These are phyloP conservation scores for Caenorhabditis tropicalis DNA, from an alignment of 1,140 invertebrate species.

Conservation along the genomic window DNA sequence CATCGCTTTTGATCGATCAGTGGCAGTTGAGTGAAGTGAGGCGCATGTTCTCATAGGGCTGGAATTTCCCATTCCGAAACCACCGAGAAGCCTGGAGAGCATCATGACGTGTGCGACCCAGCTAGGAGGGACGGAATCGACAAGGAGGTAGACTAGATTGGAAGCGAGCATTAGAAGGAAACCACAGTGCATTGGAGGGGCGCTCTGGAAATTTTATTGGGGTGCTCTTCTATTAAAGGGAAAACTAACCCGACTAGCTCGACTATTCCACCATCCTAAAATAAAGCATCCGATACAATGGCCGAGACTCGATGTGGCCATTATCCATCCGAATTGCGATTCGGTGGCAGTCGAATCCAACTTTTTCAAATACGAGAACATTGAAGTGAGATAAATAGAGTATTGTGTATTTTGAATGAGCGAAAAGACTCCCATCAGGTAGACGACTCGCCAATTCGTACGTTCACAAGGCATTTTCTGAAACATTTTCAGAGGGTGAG, in stretches of 20 bases:
- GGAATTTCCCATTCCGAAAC: slow-evolving; percentile 21
- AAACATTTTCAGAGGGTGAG: background rate
- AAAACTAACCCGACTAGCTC: background rate
- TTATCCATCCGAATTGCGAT: slow-evolving; percentile 23
- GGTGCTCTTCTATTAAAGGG: background rate
- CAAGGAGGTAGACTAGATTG: slow-evolving; percentile 3
- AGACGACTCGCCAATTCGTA: slow-evolving; percentile 9
- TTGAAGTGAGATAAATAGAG: slow-evolving; percentile 12
- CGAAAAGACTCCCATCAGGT: slow-evolving; percentile 16
- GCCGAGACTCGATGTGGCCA: background rate
- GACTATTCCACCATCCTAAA: slow-evolving; percentile 19
- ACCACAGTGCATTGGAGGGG: slow-evolving; percentile 3
- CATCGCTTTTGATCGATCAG: slow-evolving; percentile 18
- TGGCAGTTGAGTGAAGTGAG: background rate
- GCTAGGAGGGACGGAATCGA: background rate
- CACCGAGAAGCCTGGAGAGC: slow-evolving; percentile 4
- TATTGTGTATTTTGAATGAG: slow-evolving; percentile 27
- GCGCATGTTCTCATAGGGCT: slow-evolving; percentile 21
- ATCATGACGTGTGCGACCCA: slow-evolving; percentile 9
- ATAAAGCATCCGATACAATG: slow-evolving; percentile 11
- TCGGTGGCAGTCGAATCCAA: background rate
- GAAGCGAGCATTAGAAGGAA: slow-evolving; percentile 16
- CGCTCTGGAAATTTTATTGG: background rate
- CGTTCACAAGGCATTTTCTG: slow-evolving; percentile 9
- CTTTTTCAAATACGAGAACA: slow-evolving; percentile 18